Conservation (phyloP, 30 jellyfish, hydroid and myxozoan species). For the Aurelia coerulea region DNA sequence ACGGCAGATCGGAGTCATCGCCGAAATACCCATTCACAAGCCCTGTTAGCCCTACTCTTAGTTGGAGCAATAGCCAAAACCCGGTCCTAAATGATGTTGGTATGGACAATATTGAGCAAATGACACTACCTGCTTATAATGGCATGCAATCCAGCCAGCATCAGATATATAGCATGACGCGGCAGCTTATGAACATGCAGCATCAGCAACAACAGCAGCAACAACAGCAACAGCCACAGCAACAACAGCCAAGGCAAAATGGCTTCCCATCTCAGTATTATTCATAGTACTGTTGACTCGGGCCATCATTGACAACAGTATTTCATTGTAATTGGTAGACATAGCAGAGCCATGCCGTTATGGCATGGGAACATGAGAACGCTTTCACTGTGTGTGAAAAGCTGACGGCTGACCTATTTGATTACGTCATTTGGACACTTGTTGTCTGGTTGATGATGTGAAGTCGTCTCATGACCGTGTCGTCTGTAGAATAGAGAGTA, state of each 20-base stretch:
- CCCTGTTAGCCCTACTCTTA: conserved; percentile 67
- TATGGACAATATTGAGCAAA: conserved; percentile 49
- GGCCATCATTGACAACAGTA: conserved; percentile 42
- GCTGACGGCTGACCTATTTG: no score
- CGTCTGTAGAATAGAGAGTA: no score
- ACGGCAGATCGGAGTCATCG: conserved; percentile 65
- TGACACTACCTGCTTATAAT: conserved; percentile 16
- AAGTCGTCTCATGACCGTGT: no score
- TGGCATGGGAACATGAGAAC: no score
- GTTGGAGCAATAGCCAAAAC: conserved; percentile 66
- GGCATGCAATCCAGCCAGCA: conserved; percentile 31
- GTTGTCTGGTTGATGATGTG: no score
- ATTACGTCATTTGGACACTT: no score
- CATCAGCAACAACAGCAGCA: conserved; percentile 56
- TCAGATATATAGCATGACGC: conserved; percentile 34
- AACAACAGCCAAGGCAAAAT: conserved; percentile 39
- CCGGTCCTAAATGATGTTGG: conserved; percentile 19
- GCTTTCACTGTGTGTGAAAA: no score
- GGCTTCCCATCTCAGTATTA: conserved; percentile 19
- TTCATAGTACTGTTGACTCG: conserved; percentile 26
- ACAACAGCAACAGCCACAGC: conserved; percentile 30
- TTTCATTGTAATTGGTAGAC: conserved; percentile 22
- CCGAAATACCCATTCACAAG: conserved; percentile 76
- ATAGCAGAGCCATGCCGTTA: no score
- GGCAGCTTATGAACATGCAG: conserved; percentile 49